Evolutionary conservation across 1,140 invertebrate genomes (phyloP).

Genomic region (Bursaphelenchus mucronatus): DNA sequence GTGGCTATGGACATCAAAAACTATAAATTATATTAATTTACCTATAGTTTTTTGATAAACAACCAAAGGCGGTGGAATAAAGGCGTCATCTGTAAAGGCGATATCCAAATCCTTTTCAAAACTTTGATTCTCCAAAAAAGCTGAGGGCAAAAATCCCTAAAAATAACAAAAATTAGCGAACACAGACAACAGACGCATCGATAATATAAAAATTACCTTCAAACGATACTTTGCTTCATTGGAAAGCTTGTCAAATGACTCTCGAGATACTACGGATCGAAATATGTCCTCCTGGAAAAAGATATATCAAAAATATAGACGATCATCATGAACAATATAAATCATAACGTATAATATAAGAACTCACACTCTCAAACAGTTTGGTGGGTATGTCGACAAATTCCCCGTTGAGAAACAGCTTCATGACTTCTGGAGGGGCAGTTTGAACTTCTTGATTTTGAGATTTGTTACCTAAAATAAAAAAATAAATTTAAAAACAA

Average conservation of each 20-base stretch:
- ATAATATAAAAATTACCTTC: background rate
- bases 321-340: too few species aligned
- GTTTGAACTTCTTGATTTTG: background rate
- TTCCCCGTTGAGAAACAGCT: conserved; percentile 8
- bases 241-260: conserved; percentile 21
- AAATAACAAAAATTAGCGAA: too few species aligned
- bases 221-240: conserved; percentile 7
- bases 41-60: too few species aligned
- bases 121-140: too few species aligned
- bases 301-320: background rate
- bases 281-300: conserved; percentile 22
- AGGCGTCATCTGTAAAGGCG: too few species aligned
- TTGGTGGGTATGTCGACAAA: conserved; percentile 17
- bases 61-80: too few species aligned
- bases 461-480: conserved; percentile 5
- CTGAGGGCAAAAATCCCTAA: too few species aligned
- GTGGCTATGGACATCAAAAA: too few species aligned
- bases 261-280: conserved; percentile 13
- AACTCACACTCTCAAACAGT: conserved; percentile 15
- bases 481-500: background rate
- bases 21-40: too few species aligned
- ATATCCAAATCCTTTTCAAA: too few species aligned
- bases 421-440: conserved; percentile 1
- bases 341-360: background rate
- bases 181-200: background rate